Evolutionary conservation across 1,140 invertebrate genomes (phyloP).

Genomic region (Idris sp.): DNA sequence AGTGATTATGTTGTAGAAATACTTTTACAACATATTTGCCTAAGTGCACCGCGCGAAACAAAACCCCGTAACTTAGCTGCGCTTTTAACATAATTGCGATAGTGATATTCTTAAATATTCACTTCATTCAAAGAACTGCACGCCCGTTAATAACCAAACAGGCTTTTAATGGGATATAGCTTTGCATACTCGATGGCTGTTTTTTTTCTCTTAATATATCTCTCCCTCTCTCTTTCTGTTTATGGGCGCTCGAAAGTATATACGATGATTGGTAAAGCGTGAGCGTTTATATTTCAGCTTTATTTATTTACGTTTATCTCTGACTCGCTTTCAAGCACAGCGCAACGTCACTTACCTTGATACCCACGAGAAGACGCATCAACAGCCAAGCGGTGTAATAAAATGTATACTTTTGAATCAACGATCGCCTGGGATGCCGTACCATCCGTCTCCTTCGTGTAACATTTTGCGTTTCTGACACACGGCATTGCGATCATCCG

Average conservation of each 20-base stretch:
- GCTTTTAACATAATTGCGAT: constrained; percentile 50
- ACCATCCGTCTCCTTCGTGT: constrained; percentile 18
- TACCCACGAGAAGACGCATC: constrained; percentile 44
- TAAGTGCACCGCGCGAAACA: constrained; percentile 33
- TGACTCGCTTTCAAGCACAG: constrained; percentile 30
- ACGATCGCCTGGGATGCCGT: constrained; percentile 19
- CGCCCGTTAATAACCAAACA: constrained; percentile 50
- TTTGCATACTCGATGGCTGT: constrained; percentile 21
- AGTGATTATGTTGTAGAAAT: constrained; percentile 18
- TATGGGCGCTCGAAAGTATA: constrained; percentile 5
- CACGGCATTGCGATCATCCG: constrained; percentile 43
- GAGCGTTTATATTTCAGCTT: constrained; percentile 56
- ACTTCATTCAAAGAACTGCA: constrained; percentile 29
- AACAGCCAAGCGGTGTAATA: constrained; percentile 19
- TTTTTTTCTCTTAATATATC: constrained; percentile 12
- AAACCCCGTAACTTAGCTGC: constrained; percentile 9
- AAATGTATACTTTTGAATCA: constrained; percentile 43
- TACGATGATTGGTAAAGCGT: constrained; percentile 40
- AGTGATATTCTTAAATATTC: constrained; percentile 46
- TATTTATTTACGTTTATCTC: constrained; percentile 59
- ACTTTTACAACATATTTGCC: constrained; percentile 14
- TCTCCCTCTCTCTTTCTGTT: constrained; percentile 16
- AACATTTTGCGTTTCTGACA: constrained; percentile 42
- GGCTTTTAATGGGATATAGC: constrained; percentile 48
- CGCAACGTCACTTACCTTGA: constrained; percentile 53